Evolutionary conservation across 2,888 invertebrate genomes (phyloP).

Genomic region (Spilosoma lubricipeda): DNA sequence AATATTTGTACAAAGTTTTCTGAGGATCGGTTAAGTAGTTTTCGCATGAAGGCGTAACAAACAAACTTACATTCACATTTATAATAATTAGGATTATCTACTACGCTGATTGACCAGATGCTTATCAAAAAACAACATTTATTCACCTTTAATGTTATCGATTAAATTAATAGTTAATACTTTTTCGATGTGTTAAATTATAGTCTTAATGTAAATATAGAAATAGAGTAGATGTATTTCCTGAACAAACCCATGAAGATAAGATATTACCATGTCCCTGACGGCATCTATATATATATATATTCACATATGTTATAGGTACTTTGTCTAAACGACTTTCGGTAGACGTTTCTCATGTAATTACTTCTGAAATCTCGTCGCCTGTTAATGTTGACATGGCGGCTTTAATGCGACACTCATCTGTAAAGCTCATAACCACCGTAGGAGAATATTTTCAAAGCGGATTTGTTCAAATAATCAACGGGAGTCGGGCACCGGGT

Average conservation of each 20-base stretch:
- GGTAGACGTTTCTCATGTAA: constrained; percentile 59
- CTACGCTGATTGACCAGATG: background rate
- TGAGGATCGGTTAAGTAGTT: too few relatives aligned
- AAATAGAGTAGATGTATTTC: background rate
- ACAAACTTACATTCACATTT: too few relatives aligned
- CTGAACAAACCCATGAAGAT: background rate
- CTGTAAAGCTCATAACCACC: constrained; percentile 49
- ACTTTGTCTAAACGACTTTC: constrained; percentile 41
- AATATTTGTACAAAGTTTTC: too few relatives aligned
- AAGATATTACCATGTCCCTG: background rate
- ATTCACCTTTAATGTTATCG: background rate
- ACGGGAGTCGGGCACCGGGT: constrained; percentile 9
- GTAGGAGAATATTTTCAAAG: constrained; percentile 25
- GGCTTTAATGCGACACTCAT: constrained; percentile 55
- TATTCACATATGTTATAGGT: constrained; percentile 15
- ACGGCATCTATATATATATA: background rate
- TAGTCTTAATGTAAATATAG: background rate
- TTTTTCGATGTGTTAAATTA: background rate
- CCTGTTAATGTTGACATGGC: constrained; percentile 59
- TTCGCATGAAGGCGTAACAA: too few relatives aligned
- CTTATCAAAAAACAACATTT: background rate
- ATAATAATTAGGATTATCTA: too few relatives aligned
- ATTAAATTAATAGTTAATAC: background rate
- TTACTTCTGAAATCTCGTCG: constrained; percentile 58
- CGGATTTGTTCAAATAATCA: constrained; percentile 23